Evolutionary conservation across 2,113 vertebrate genomes (phyloP), one percentile per base, ranked within the genome.

Genomic region (Zeus faber): DNA sequence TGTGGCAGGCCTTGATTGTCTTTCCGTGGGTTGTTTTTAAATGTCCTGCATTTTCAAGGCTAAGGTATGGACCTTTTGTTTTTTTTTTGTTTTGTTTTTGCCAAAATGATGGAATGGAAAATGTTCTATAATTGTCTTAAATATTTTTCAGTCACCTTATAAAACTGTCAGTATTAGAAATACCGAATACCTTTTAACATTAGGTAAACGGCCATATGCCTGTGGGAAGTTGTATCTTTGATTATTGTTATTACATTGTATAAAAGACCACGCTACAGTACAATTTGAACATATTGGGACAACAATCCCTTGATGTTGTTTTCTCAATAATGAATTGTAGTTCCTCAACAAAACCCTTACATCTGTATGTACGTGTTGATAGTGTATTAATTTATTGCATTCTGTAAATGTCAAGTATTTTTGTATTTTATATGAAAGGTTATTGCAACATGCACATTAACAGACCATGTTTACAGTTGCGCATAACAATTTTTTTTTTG

Each of bases 381-480:
- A 80, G 76, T 61, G 40, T 35, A 4, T 52, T 83, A 79, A 84
- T 76, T 87, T 87, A 81, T 85, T 85, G 74, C 11, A 55, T 80
- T 83, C 83, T 82, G 54, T 79, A 77, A 72, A 71, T 60, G 59
- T 76, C 24, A 22, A 50, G 49, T 84, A 76, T 87, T 85, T 87
- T 81, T 86, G 56, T 83, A 83, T 77, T 76, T 59, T 33, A 66
- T 62, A 49, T 65, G 59, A 47, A 63, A 22, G 69, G 67, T 75
- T 70, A 51, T 18, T 70, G 79, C 77, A 80, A 81, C 76, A 74
- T 82, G 85, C 82, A 81, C 85, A 83, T 67, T 14, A n/a, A 41
- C 37, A 56, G 43, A 70, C 67, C 58, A 78, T 80, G 85, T 87
- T 87, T 86, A 87, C 83, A 85, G 76, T 87, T 82, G 77, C 76